Conservation (phyloP, 2,113 vertebrate species). For the Cyanocitta stelleri region DNA sequence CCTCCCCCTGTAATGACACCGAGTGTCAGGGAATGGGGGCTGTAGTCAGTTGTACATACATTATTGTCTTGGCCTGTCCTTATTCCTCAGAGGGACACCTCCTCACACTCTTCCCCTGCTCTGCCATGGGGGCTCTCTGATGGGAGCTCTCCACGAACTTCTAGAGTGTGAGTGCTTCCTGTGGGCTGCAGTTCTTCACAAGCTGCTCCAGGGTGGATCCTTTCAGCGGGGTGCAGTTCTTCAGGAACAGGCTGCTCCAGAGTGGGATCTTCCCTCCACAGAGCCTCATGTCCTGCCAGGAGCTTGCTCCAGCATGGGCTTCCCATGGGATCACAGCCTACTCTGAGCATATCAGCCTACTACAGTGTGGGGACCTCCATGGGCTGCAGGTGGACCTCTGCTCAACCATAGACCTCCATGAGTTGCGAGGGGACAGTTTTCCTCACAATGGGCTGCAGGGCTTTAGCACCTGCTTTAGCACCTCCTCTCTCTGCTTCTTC, state of each 20-base stretch:
- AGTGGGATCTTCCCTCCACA: no score
- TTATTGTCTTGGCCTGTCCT: no score
- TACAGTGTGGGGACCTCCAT: rapidly evolving
- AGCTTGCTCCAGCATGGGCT: not conserved
- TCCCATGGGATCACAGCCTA: not conserved
- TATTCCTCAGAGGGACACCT: not conserved
- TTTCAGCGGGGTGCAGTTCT: not conserved
- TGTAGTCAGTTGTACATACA: not conserved
- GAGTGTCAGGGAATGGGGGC: not conserved
- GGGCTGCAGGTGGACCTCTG: not conserved
- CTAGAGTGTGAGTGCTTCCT: not conserved
- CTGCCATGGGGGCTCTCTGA: not conserved
- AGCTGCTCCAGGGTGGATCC: not conserved
- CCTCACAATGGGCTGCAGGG: no score
- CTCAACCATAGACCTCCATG: not conserved
- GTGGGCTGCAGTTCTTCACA: no score
- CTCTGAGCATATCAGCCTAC: no score
- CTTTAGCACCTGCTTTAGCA: not conserved
- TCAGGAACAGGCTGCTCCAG: not conserved
- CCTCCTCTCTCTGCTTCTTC: not conserved
- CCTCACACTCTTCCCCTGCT: not conserved
- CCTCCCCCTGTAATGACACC: rapidly evolving
- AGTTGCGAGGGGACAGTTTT: not conserved
- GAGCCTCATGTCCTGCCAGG: not conserved
- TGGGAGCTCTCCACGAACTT: not conserved